These are phyloP conservation scores for Schizothorax lantsangensis DNA, from an alignment of 2,797 vertebrate species.

Conservation along the genomic window DNA sequence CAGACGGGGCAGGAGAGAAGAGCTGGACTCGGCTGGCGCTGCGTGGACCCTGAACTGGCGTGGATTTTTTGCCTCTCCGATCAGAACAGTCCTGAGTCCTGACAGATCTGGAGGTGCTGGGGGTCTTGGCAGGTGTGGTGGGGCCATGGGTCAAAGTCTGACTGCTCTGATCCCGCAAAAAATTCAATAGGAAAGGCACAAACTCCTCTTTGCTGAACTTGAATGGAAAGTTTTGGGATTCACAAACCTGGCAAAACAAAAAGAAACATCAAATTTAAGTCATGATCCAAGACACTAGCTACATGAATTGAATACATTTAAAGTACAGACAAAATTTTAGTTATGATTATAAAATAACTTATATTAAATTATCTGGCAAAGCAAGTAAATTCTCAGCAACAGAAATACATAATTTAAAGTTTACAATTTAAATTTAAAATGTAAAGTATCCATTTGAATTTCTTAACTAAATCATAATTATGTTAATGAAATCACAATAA, in stretches of 20 bases:
- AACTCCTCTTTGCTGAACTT: constrained; percentile 88
- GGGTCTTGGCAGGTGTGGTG: constrained; percentile 92
- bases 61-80: constrained; percentile 65
- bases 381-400: not conserved
- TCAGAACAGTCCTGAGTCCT: constrained; percentile 68
- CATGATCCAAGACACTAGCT: not conserved
- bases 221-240: constrained; percentile 64
- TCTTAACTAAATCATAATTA: not conserved
- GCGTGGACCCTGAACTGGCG: constrained; percentile 62
- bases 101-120: constrained; percentile 77
- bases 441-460: not conserved
- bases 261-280: not conserved
- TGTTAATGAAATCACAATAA: not conserved
- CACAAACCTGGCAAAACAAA: constrained; percentile 72
- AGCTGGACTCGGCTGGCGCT: constrained; percentile 85
- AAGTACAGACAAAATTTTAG: fast-evolving
- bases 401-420: not conserved
- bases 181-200: constrained; percentile 94
- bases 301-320: not conserved
- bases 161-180: constrained; percentile 93
- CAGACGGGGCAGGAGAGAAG: constrained; percentile 78
- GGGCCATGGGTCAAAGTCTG: constrained; percentile 91
- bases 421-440: too few relatives aligned
- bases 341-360: not conserved
- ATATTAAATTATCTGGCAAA: not conserved